Evolutionary conservation across 2,113 vertebrate genomes (phyloP).

Genomic region (Uria aalge): DNA sequence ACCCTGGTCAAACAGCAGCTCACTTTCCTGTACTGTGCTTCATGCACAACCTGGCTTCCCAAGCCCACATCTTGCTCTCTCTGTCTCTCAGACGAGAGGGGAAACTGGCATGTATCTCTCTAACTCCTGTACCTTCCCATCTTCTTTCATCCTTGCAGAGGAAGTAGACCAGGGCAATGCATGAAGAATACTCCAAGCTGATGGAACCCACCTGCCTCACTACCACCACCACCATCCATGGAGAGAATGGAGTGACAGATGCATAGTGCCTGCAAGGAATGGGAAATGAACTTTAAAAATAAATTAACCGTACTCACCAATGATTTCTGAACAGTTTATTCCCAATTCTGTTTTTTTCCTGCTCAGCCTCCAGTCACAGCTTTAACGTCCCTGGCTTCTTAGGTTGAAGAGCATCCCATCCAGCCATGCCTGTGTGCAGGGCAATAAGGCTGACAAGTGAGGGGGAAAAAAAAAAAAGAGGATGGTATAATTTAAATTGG

Average conservation of each 20-base stretch:
- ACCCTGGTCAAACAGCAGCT: neutral
- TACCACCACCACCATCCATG: neutral
- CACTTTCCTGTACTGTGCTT: neutral
- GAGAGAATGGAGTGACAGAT: neutral
- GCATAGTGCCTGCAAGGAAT: neutral
- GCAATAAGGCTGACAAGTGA: neutral
- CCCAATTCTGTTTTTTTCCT: neutral
- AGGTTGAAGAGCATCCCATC: neutral
- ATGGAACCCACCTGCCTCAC: neutral
- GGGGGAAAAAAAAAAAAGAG: neutral
- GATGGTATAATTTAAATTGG: neutral
- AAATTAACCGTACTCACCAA: constrained; percentile 11
- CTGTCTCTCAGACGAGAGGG: neutral
- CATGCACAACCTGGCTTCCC: neutral
- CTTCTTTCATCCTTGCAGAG: neutral
- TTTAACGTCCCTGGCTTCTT: neutral
- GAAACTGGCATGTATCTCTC: neutral
- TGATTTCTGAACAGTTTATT: neutral
- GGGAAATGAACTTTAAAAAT: neutral
- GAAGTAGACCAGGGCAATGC: neutral
- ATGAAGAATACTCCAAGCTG: neutral
- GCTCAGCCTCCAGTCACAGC: neutral
- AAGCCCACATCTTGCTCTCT: neutral
- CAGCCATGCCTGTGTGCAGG: neutral
- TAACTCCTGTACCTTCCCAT: neutral